phyloP scores from a whole-genome alignment of 2,113 vertebrate species.

The Spea multiplicata region DNA sequence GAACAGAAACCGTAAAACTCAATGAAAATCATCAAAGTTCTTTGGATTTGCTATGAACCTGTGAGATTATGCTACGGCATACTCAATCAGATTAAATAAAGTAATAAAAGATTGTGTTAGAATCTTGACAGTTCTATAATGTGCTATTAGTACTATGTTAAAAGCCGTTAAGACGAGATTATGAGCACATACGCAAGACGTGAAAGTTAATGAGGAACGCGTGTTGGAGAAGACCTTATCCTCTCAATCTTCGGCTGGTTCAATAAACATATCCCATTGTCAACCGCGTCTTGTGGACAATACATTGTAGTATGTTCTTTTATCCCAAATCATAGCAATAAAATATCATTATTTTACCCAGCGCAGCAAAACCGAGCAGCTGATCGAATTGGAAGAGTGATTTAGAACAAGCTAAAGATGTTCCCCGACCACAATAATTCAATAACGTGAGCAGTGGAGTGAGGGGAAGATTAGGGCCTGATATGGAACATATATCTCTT shows the following conservation, averaged over 20 bases:
- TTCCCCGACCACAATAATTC: background rate
- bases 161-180: constrained; percentile 1
- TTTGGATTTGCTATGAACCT: too few species aligned
- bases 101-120: too few species aligned
- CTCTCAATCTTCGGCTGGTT: background rate
- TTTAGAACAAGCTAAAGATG: background rate
- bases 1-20: too few species aligned
- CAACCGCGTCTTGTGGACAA: background rate
- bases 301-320: background rate
- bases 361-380: background rate
- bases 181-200: constrained; percentile 21
- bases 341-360: background rate
- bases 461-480: too few species aligned
- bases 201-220: background rate
- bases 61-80: too few species aligned
- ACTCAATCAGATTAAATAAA: too few species aligned
- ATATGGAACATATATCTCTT: too few species aligned
- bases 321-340: background rate
- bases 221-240: background rate
- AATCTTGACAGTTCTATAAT: too few species aligned
- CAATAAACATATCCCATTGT: background rate
- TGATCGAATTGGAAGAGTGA: background rate
- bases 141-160: background rate
- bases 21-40: too few species aligned
- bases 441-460: too few species aligned